Conservation (phyloP, 2,888 invertebrate species). For the Eupithecia exiguata region DNA sequence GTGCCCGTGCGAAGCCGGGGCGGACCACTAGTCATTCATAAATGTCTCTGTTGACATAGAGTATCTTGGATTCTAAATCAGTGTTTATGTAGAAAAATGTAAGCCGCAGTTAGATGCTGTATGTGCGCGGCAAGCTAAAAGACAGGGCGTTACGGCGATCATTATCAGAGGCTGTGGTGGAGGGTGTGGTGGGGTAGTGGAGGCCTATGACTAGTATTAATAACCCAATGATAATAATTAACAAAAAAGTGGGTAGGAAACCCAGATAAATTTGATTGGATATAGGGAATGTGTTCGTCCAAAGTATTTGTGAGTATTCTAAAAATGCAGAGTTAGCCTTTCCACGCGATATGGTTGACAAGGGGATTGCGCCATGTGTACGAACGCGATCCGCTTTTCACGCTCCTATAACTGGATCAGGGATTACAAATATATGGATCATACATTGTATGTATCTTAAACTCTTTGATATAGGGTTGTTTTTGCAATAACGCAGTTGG, state of each 20-base stretch:
- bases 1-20: too few species aligned
- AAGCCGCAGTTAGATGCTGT: too few species aligned
- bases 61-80: too few species aligned
- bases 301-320: conserved; percentile 5
- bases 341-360: conserved; percentile 56
- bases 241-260: neutral
- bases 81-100: too few species aligned
- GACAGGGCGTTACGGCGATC: too few species aligned
- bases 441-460: conserved; percentile 13
- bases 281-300: neutral
- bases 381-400: conserved; percentile 58
- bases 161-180: too few species aligned
- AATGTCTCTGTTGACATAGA: too few species aligned
- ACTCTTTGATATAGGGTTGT: conserved; percentile 11
- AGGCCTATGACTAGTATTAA: too few species aligned
- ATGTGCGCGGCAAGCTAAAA: too few species aligned
- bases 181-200: too few species aligned
- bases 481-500: conserved; percentile 10
- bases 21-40: too few species aligned
- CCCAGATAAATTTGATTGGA: neutral
- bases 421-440: conserved; percentile 44
- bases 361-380: conserved; percentile 58
- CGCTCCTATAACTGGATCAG: conserved; percentile 61
- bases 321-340: conserved; percentile 54
- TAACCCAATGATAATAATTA: too few species aligned